Conservation (phyloP, 2,113 vertebrate species). For the Dipodomys ordii region DNA sequence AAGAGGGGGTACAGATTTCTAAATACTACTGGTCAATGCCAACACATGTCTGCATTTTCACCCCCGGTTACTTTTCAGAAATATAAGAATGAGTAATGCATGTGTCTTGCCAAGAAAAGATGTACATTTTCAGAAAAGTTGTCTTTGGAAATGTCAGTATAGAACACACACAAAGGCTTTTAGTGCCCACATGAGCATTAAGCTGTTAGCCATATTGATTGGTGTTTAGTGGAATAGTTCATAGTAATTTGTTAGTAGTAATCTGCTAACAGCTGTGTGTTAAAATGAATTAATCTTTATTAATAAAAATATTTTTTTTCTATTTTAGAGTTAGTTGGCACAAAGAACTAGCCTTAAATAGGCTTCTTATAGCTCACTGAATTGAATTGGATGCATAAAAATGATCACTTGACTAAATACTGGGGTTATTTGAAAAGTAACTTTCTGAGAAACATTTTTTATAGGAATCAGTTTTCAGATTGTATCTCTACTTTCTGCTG, state of each 20-base stretch:
- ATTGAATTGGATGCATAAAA: neutral
- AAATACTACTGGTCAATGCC: neutral
- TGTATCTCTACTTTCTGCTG: neutral
- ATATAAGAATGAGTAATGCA: neutral
- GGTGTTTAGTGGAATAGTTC: neutral
- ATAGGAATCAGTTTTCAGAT: neutral
- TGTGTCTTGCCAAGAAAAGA: neutral
- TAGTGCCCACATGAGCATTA: neutral
- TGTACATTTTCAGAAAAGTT: neutral
- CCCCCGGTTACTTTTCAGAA: neutral
- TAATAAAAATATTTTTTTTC: neutral
- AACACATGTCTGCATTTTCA: neutral
- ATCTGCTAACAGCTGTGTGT: neutral
- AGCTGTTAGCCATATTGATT: neutral
- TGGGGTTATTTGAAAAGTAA: conserved; percentile 29
- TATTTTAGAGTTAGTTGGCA: neutral
- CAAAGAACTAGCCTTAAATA: neutral
- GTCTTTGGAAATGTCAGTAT: neutral
- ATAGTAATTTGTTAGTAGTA: conserved; percentile 15
- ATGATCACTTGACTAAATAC: neutral
- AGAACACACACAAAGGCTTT: neutral
- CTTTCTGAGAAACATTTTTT: neutral
- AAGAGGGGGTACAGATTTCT: neutral
- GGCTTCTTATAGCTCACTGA: neutral
- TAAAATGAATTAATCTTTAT: conserved; percentile 52